Evolutionary conservation across 2,113 vertebrate genomes (phyloP).

Genomic region (Chaenocephalus aceratus): DNA sequence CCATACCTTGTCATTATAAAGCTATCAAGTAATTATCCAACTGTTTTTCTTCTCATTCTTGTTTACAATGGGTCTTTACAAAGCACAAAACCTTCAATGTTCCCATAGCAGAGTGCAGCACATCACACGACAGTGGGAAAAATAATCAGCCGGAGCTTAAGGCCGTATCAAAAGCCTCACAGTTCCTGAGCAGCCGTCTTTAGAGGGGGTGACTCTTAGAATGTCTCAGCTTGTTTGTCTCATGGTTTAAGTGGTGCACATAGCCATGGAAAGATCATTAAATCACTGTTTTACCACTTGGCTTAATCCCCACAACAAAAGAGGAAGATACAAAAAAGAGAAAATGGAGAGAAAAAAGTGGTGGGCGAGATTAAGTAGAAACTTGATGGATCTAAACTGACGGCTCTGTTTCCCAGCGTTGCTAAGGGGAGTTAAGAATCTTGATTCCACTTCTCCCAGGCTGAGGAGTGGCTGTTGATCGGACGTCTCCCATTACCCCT

Average conservation of each 20-base stretch:
- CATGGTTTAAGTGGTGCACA: conserved; percentile 82
- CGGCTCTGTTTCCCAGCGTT: conserved; percentile 85
- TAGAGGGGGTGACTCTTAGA: conserved; percentile 81
- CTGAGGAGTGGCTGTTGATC: conserved; percentile 63
- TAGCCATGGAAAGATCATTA: conserved; percentile 86
- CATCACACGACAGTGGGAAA: conserved; percentile 74
- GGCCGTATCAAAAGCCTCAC: conserved; percentile 76
- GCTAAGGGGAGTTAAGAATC: conserved; percentile 78
- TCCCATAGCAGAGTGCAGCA: conserved; percentile 74
- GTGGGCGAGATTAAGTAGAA: conserved; percentile 81
- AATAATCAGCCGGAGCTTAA: conserved; percentile 74
- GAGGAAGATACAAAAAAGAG: conserved; percentile 73
- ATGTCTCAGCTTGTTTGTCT: conserved; percentile 80
- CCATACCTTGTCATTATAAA: conserved; percentile 49
- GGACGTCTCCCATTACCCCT: conserved; percentile 67
- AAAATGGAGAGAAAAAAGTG: conserved; percentile 67
- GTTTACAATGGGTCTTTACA: conserved; percentile 73
- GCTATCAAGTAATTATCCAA: conserved; percentile 64
- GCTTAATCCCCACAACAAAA: conserved; percentile 83
- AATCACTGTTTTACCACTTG: conserved; percentile 88
- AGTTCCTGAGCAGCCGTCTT: conserved; percentile 78
- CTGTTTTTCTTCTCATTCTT: conserved; percentile 63
- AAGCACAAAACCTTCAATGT: conserved; percentile 73
- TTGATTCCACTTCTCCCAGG: conserved; percentile 68
- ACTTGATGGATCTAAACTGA: conserved; percentile 85